Percentiles rank a stretch among this genome's conserved stretches.
phyloP scores from a whole-genome alignment of 2,888 invertebrate species.

The Chymomyza fuscimana region DNA sequence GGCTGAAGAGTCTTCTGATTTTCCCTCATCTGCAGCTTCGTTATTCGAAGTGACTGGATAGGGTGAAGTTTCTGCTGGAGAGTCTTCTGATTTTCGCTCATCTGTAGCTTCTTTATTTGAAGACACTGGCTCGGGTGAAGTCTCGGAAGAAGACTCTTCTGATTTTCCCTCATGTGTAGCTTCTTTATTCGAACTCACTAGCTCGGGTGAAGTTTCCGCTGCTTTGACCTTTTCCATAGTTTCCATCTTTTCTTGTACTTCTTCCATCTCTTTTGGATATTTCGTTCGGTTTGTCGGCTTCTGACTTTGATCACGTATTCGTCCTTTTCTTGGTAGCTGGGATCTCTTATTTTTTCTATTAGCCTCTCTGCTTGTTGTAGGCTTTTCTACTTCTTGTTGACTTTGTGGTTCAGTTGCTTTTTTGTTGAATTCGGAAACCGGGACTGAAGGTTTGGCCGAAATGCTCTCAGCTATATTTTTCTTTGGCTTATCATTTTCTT shows the following conservation, averaged over 20 bases:
- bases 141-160: no score
- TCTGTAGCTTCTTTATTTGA: background rate
- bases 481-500: background rate
- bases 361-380: constrained; percentile 56
- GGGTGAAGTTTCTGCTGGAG: background rate
- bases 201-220: background rate
- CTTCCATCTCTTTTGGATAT: constrained; percentile 14
- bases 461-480: constrained; percentile 9
- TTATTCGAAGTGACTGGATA: no score
- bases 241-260: background rate
- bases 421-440: background rate
- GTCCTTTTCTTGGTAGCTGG: constrained; percentile 43
- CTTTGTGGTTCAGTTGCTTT: background rate
- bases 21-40: background rate
- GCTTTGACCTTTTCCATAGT: background rate
- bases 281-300: constrained; percentile 43
- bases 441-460: background rate
- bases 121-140: background rate
- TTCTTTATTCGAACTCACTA: background rate
- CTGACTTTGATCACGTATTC: constrained; percentile 56
- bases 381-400: constrained; percentile 36
- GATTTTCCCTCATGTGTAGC: background rate
- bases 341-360: constrained; percentile 43
- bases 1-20: background rate
- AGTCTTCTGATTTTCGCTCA: background rate